Evolutionary conservation across 2,113 vertebrate species (phyloP).

Genomic region (Hyperopisus bebe): DNA sequence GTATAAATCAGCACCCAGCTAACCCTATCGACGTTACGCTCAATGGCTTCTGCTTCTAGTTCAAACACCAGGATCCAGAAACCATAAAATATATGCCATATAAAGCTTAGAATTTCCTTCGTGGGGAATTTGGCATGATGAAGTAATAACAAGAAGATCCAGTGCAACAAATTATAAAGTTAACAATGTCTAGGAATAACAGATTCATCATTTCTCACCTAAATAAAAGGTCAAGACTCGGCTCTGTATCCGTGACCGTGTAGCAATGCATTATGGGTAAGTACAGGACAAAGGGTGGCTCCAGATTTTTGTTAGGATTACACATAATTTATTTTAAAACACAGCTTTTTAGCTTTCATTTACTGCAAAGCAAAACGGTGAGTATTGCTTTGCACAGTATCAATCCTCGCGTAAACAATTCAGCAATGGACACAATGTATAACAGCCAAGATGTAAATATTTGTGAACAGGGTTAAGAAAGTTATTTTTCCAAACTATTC

Average conservation of each 20-base stretch:
- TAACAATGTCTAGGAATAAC: background rate
- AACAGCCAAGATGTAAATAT: slow-evolving; percentile 36
- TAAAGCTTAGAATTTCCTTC: background rate
- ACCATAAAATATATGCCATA: background rate
- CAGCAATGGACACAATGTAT: slow-evolving; percentile 40
- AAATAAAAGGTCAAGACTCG: background rate
- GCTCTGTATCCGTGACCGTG: background rate
- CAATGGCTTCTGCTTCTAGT: background rate
- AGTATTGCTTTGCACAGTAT: slow-evolving; percentile 29
- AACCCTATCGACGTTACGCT: background rate
- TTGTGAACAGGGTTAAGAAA: slow-evolving; percentile 35
- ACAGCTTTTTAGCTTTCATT: slow-evolving; percentile 44
- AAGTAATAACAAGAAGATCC: background rate
- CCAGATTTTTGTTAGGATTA: slow-evolving; percentile 38
- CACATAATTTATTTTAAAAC: slow-evolving; percentile 52
- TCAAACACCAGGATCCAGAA: background rate
- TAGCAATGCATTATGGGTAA: background rate
- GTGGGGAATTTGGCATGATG: background rate
- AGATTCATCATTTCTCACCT: background rate
- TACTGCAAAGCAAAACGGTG: slow-evolving; percentile 43
- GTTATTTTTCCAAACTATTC: slow-evolving; percentile 38
- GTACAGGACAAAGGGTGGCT: slow-evolving; percentile 31
- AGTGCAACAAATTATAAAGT: background rate
- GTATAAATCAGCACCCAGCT: background rate
- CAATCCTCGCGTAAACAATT: slow-evolving; percentile 51